Percentiles rank a stretch among this genome's conserved stretches.
Evolutionary conservation across 2,797 vertebrate genomes (phyloP).

Genomic region (Artibeus lituratus): DNA sequence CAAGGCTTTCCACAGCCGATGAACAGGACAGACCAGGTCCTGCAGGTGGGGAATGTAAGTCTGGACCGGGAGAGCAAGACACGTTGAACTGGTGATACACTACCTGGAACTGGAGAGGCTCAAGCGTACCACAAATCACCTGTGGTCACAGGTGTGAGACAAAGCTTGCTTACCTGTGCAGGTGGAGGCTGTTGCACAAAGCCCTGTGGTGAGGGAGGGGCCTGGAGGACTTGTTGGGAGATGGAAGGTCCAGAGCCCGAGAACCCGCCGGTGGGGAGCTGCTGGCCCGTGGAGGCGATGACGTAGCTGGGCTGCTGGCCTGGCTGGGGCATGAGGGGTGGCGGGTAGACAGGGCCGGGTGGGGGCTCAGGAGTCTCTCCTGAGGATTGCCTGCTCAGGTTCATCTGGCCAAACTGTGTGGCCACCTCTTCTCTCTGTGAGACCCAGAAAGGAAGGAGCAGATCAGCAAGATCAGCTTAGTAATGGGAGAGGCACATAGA

Average conservation of each 20-base stretch:
- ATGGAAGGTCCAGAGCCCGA: constrained; percentile 82
- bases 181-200: constrained; percentile 86
- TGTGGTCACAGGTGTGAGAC: neutral
- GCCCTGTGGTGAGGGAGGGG: constrained; percentile 80
- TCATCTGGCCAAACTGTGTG: constrained; percentile 90
- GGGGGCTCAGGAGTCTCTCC: constrained; percentile 88
- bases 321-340: constrained; percentile 84
- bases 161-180: constrained; percentile 84
- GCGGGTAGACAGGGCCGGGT: constrained; percentile 81
- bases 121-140: neutral
- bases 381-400: constrained; percentile 88
- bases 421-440: constrained; percentile 92
- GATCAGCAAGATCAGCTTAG: neutral
- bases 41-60: too few relatives aligned
- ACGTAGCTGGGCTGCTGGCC: constrained; percentile 81
- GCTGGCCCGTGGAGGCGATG: constrained; percentile 82
- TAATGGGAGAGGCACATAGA: neutral
- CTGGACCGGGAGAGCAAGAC: neutral
- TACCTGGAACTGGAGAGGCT: neutral
- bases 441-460: neutral
- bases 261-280: constrained; percentile 85
- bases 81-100: neutral
- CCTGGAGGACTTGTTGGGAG: constrained; percentile 84
- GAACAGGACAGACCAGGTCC: neutral
- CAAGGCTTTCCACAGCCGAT: neutral